Percentiles rank a stretch among this genome's conserved stretches.
Conservation (phyloP, 1,140 invertebrate genomes). For the Zophobas atratus region DNA sequence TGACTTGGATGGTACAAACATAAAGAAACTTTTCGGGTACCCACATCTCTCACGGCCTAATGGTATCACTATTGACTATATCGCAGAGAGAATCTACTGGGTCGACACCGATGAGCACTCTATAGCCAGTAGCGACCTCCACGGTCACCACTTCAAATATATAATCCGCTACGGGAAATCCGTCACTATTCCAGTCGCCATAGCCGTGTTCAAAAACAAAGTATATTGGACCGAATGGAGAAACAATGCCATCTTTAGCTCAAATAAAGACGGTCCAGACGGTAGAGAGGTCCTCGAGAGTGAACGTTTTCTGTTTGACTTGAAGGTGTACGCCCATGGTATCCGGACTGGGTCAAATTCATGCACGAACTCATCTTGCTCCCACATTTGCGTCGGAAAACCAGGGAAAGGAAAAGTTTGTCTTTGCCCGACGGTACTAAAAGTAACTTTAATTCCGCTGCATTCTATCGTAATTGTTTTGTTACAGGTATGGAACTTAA, state of each 20-base stretch:
- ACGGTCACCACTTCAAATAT: slow-evolving; percentile 84
- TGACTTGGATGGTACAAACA: slow-evolving; percentile 87
- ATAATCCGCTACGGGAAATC: slow-evolving; percentile 77
- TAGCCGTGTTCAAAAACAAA: slow-evolving; percentile 82
- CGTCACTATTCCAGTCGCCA: slow-evolving; percentile 87
- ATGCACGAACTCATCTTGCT: slow-evolving; percentile 76
- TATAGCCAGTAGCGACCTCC: slow-evolving; percentile 87
- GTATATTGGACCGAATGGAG: slow-evolving; percentile 97
- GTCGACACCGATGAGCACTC: slow-evolving; percentile 89
- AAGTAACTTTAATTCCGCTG: too few species aligned
- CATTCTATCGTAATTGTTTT: not conserved
- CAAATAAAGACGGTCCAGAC: slow-evolving; percentile 78
- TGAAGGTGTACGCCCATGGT: slow-evolving; percentile 86
- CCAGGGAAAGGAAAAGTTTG: slow-evolving; percentile 78
- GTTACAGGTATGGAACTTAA: slow-evolving; percentile 70
- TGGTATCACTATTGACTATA: slow-evolving; percentile 88
- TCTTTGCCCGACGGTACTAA: slow-evolving; percentile 81
- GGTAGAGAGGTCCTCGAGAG: slow-evolving; percentile 76
- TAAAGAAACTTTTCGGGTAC: slow-evolving; percentile 79
- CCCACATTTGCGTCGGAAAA: slow-evolving; percentile 81
- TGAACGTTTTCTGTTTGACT: slow-evolving; percentile 79
- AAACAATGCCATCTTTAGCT: slow-evolving; percentile 81
- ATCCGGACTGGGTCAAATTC: slow-evolving; percentile 79
- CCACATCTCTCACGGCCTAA: slow-evolving; percentile 87
- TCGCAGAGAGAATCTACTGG: slow-evolving; percentile 87